phyloP scores from a whole-genome alignment of 2,888 invertebrate genomes.

The Asteroscopus sphinx region DNA sequence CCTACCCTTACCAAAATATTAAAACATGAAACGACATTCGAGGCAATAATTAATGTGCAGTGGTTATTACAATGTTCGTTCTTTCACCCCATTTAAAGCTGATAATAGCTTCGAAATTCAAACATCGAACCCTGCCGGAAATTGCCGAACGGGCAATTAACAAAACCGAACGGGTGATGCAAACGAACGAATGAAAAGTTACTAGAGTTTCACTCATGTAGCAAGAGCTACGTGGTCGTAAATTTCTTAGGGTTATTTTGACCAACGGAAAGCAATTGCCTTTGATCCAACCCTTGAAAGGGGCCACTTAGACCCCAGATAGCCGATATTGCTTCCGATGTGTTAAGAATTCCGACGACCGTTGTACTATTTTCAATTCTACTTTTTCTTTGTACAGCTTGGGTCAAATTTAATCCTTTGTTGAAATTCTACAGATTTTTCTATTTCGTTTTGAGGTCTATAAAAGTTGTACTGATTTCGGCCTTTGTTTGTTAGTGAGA shows the following conservation, averaged over 20 bases:
- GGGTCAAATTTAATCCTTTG: background rate
- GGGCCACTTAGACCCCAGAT: constrained; percentile 46
- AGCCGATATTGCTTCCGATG: constrained; percentile 55
- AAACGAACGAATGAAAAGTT: constrained; percentile 5
- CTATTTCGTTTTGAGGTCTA: background rate
- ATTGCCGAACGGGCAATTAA: constrained; percentile 40
- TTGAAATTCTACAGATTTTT: background rate
- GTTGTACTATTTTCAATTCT: constrained; percentile 36
- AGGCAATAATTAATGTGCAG: constrained; percentile 38
- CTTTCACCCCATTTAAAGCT: constrained; percentile 10
- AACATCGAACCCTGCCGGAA: constrained; percentile 9
- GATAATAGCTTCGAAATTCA: constrained; percentile 16
- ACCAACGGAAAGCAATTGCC: constrained; percentile 32
- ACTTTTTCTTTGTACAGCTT: constrained; percentile 7
- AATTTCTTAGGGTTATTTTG: constrained; percentile 32
- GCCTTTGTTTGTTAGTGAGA: too few relatives aligned
- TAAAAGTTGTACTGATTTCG: too few relatives aligned
- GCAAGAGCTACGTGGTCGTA: constrained; percentile 1
- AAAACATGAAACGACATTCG: constrained; percentile 16
- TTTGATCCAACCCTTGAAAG: constrained; percentile 30
- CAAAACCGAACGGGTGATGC: constrained; percentile 11
- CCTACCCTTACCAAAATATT: constrained; percentile 12
- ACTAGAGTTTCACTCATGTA: constrained; percentile 20
- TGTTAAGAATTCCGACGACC: constrained; percentile 42
- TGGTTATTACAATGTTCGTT: constrained; percentile 35